Conservation (phyloP, 1,140 invertebrate species). For the Whitmania pigra region DNA sequence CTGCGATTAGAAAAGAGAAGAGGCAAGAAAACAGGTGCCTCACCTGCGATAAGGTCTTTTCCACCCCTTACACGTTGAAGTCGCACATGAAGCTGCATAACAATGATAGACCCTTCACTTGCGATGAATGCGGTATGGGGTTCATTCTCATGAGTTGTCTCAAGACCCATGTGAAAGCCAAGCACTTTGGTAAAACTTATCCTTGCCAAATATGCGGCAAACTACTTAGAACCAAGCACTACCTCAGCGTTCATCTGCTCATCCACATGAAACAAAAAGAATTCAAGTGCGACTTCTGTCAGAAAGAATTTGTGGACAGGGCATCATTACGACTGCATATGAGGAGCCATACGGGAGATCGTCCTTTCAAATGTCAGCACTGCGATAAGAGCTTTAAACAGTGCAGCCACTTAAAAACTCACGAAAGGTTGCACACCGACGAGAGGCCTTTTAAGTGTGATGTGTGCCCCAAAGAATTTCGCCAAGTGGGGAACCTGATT, state of each 20-base stretch:
- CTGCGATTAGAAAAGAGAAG: not conserved
- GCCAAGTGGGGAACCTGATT: no score
- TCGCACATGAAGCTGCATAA: conserved; percentile 34
- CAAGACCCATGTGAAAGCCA: no score
- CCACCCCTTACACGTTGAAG: conserved; percentile 27
- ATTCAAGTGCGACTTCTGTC: no score
- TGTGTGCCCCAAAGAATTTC: conserved; percentile 39
- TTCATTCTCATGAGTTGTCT: no score
- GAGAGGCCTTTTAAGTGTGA: conserved; percentile 48
- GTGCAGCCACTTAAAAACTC: conserved; percentile 53
- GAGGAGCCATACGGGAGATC: conserved; percentile 37
- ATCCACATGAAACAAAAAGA: no score
- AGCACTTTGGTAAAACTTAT: no score
- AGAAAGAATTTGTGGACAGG: no score
- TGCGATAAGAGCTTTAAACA: conserved; percentile 56
- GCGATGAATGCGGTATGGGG: no score
- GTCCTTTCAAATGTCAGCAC: conserved; percentile 50
- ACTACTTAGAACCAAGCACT: no score
- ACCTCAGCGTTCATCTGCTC: no score
- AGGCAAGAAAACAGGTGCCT: not conserved
- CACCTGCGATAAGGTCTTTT: not conserved
- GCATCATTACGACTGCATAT: no score
- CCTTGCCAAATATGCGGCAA: no score
- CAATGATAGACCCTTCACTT: conserved; percentile 26
- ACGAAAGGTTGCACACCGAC: conserved; percentile 53